phyloP scores from a whole-genome alignment of 2,113 vertebrate species.

The Hemicordylus capensis region DNA sequence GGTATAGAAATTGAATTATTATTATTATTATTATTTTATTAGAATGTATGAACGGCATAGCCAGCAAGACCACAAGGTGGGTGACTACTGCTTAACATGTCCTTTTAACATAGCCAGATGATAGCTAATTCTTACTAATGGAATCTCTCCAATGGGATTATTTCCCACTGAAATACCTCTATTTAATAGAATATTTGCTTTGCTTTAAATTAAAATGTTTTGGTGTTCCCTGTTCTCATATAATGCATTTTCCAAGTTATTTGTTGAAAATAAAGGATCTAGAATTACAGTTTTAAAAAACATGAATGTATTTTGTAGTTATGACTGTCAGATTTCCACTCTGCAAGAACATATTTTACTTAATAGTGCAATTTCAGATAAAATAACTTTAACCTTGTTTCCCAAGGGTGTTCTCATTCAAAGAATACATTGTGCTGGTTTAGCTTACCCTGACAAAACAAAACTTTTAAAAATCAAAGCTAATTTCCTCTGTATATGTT shows the following conservation, averaged over 20 bases:
- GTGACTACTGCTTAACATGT: no score
- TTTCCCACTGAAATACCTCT: background rate
- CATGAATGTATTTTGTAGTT: background rate
- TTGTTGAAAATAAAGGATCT: background rate
- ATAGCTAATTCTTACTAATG: background rate
- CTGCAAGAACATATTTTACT: background rate
- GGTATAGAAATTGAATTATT: no score
- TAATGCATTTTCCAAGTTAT: background rate
- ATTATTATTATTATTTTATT: no score
- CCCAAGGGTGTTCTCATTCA: background rate
- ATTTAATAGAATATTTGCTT: background rate
- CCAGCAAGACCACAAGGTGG: no score
- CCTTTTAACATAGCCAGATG: no score
- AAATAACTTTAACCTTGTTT: background rate
- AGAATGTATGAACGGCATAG: no score
- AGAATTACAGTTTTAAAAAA: background rate
- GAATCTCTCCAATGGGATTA: no score
- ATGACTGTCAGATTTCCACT: background rate
- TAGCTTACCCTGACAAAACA: background rate
- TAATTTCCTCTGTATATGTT: background rate
- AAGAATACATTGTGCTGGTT: background rate
- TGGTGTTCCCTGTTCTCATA: background rate
- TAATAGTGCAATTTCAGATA: background rate
- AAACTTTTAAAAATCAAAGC: background rate
- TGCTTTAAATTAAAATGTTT: background rate